Evolutionary conservation across 2,797 vertebrate species (phyloP).

Genomic region (Carapus acus): DNA sequence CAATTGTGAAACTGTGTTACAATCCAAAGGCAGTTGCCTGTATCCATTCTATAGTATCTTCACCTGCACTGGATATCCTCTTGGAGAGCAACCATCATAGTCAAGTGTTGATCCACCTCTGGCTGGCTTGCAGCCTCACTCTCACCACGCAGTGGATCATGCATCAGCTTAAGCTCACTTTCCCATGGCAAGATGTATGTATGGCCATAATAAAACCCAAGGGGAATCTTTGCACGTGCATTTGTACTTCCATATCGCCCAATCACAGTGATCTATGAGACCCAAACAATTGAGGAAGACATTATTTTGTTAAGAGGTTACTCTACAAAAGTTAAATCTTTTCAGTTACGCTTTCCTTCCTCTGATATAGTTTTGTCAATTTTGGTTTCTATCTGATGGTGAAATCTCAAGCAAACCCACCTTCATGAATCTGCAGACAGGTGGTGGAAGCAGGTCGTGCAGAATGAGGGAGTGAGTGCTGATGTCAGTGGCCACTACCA

Average conservation of each 20-base stretch:
- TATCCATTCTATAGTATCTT: conserved; percentile 13
- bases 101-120: conserved; percentile 92
- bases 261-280: conserved; percentile 91
- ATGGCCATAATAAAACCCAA: conserved; percentile 98
- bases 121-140: conserved; percentile 87
- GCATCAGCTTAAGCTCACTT: conserved; percentile 94
- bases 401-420: conserved; percentile 62
- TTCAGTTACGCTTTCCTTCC: too few relatives aligned
- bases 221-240: conserved; percentile 94
- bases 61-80: conserved; percentile 99
- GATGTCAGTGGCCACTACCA: conserved; percentile 97
- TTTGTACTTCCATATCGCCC: conserved; percentile 98
- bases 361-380: too few relatives aligned
- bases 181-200: conserved; percentile 98
- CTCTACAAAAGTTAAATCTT: background rate
- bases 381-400: background rate
- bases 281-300: background rate
- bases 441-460: conserved; percentile 93
- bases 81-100: conserved; percentile 97
- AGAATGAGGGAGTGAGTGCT: conserved; percentile 97
- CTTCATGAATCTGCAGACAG: conserved; percentile 99
- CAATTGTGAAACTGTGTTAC: background rate
- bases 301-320: background rate
- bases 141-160: conserved; percentile 90
- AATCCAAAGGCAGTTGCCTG: background rate